phyloP scores from a whole-genome alignment of 1,140 invertebrate genomes.

The Latrodectus geometricus region DNA sequence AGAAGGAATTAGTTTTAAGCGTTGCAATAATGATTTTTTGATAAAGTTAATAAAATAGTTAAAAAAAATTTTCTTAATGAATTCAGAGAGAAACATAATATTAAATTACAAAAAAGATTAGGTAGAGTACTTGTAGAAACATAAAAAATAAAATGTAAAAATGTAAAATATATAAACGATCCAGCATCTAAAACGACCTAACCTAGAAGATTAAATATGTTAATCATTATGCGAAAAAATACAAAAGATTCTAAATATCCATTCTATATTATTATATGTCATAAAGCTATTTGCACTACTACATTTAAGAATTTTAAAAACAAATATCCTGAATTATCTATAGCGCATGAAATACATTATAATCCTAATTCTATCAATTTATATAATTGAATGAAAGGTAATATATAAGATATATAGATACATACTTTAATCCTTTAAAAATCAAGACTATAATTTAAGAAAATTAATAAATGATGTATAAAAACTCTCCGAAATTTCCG shows the following conservation, averaged over 20 bases:
- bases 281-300: background rate
- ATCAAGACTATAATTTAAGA: background rate
- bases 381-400: slow-evolving; percentile 27
- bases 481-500: too few relatives aligned
- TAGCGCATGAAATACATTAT: slow-evolving; percentile 11
- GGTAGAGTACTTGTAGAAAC: too few relatives aligned
- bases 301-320: slow-evolving; percentile 6
- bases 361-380: slow-evolving; percentile 36
- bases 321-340: slow-evolving; percentile 13
- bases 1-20: too few relatives aligned
- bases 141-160: too few relatives aligned
- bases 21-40: background rate
- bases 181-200: background rate
- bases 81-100: slow-evolving; percentile 18
- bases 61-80: slow-evolving; percentile 4
- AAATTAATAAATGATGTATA: background rate
- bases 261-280: background rate
- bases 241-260: slow-evolving; percentile 7
- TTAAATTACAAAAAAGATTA: background rate
- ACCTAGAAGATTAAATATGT: slow-evolving; percentile 8
- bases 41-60: slow-evolving; percentile 17
- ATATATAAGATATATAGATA: background rate
- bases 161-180: slow-evolving; percentile 7
- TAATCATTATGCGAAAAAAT: too few relatives aligned
- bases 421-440: slow-evolving; percentile 22